phyloP scores from a whole-genome alignment of 2,113 vertebrate genomes.

The Poeciliopsis turrubarensis region DNA sequence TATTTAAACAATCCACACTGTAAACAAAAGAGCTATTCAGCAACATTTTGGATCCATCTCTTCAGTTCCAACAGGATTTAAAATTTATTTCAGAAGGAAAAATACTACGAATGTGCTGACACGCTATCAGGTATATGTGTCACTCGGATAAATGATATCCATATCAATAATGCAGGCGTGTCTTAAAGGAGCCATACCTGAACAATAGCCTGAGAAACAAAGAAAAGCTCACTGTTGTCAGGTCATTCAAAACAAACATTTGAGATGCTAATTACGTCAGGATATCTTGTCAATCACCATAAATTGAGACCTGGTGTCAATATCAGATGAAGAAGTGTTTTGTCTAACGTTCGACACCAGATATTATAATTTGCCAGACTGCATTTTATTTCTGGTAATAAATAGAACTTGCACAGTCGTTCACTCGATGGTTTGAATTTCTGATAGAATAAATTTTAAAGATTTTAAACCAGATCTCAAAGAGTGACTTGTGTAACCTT shows the following conservation, averaged over 20 bases:
- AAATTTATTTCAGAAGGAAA: slow-evolving; percentile 32
- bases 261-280: slow-evolving; percentile 43
- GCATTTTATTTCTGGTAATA: slow-evolving; percentile 11
- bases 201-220: slow-evolving; percentile 55
- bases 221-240: slow-evolving; percentile 22
- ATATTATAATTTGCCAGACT: slow-evolving; percentile 11
- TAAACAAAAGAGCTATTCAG: neutral
- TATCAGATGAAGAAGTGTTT: slow-evolving; percentile 27
- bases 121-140: slow-evolving; percentile 59
- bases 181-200: slow-evolving; percentile 54
- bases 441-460: neutral
- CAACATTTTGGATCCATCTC: neutral
- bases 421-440: neutral
- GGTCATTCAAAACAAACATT: slow-evolving; percentile 29
- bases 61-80: neutral
- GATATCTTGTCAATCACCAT: slow-evolving; percentile 52
- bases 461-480: neutral
- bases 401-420: neutral
- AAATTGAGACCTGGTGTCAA: slow-evolving; percentile 37
- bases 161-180: slow-evolving; percentile 73
- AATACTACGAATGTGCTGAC: slow-evolving; percentile 40
- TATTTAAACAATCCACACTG: neutral
- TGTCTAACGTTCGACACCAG: slow-evolving; percentile 20
- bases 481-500: too few relatives aligned
- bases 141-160: slow-evolving; percentile 61